These are phyloP conservation scores for Leptodactylus fuscus DNA, from an alignment of 2,113 vertebrate species.

Conservation along the genomic window DNA sequence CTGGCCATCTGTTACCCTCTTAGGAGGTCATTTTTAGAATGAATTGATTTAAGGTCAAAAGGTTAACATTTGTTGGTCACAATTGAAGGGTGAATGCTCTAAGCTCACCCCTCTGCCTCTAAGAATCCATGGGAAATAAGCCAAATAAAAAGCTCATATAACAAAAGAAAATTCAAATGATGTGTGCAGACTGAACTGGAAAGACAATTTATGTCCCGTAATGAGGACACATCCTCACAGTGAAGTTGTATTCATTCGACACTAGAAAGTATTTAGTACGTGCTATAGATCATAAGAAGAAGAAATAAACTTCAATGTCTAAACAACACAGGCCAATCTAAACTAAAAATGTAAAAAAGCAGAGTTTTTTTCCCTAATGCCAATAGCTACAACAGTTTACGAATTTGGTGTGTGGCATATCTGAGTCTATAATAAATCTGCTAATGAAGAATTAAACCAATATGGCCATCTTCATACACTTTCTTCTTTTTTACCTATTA, in stretches of 20 bases:
- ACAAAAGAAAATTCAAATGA: conserved; percentile 24
- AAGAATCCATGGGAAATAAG: not conserved
- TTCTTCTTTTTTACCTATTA: too few species aligned
- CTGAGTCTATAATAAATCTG: too few species aligned
- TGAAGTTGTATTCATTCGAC: not conserved
- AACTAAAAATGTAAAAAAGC: not conserved
- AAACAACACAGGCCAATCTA: too few species aligned
- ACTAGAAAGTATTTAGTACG: not conserved
- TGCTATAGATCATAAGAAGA: not conserved
- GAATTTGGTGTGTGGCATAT: too few species aligned
- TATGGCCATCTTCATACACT: too few species aligned
- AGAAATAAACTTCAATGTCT: not conserved
- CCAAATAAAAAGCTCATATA: not conserved
- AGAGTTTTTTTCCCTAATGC: too few species aligned
- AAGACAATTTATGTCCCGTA: not conserved
- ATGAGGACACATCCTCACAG: not conserved
- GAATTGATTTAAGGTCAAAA: conserved; percentile 1
- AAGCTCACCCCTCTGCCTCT: not conserved
- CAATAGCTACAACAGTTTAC: too few species aligned
- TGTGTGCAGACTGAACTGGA: not conserved
- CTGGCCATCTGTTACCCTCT: conserved; percentile 23
- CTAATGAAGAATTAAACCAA: too few species aligned
- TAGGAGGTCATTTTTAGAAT: not conserved
- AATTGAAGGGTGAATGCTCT: not conserved
- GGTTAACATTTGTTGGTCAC: conserved; percentile 30